Evolutionary conservation across 2,797 vertebrate species (phyloP).

Genomic region (Zenarchopterus dispar): DNA sequence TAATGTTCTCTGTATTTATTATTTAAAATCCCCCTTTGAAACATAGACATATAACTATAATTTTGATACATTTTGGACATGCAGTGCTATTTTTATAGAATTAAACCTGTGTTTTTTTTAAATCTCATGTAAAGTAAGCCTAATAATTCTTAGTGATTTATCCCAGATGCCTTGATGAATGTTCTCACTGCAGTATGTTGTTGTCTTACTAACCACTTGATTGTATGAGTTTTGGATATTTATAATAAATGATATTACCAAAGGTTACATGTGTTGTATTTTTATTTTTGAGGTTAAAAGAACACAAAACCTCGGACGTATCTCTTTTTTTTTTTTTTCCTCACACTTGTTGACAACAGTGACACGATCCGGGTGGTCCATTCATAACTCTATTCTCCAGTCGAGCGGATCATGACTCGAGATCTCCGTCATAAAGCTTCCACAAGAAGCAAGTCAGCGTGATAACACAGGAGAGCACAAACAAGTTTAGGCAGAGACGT

Average conservation of each 20-base stretch:
- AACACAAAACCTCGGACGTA: not conserved
- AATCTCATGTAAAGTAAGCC: constrained; percentile 50
- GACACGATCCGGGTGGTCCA: not conserved
- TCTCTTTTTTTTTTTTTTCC: too few relatives aligned
- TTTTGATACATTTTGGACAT: constrained; percentile 30
- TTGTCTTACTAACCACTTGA: constrained; percentile 72
- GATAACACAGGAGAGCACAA: constrained; percentile 61
- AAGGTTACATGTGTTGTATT: constrained; percentile 1
- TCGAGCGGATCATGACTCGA: constrained; percentile 14
- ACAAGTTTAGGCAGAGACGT: constrained; percentile 57
- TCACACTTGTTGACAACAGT: not conserved
- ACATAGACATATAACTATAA: constrained; percentile 37
- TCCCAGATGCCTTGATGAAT: constrained; percentile 61
- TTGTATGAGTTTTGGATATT: constrained; percentile 76
- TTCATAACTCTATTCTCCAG: not conserved
- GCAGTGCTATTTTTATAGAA: constrained; percentile 18
- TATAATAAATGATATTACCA: constrained; percentile 72
- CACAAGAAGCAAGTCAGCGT: constrained; percentile 60
- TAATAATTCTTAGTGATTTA: constrained; percentile 48
- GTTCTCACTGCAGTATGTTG: constrained; percentile 60
- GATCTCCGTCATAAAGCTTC: constrained; percentile 44
- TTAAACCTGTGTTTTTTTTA: constrained; percentile 36
- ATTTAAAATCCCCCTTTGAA: constrained; percentile 41
- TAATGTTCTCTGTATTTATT: constrained; percentile 69
- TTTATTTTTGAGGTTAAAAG: not conserved